Evolutionary conservation across 2,113 vertebrate genomes (phyloP), one percentile per base, ranked within the genome.

Genomic region (Pyrgilauda ruficollis): DNA sequence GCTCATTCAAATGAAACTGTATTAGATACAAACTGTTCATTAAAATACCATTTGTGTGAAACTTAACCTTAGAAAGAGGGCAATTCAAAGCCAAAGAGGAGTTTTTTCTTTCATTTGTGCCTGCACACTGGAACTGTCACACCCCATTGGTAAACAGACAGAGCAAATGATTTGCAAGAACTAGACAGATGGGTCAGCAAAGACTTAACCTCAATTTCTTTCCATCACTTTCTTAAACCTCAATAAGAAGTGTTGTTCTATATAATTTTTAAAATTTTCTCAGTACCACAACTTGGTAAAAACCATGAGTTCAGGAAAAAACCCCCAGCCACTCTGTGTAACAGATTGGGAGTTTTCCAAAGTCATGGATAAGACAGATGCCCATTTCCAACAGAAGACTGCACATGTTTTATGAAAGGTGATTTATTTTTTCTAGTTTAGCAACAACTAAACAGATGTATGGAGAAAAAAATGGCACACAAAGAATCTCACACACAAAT

Each of bases 1-100:
- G n/a, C 26, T 94, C 55, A 94, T 93, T 95, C 84, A 95, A 93
- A 94, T 55, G 37, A 96, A 89, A 95, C 35, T 81, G 28, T 72
- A 85, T 82, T 64, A 78, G 73, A 84, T 86, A 80, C 7, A 56
- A 87, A 86, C 33, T n/a, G 28, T 68, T 67, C 43, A 77, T 93
- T 97, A 95, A 94, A 95, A 88, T 47, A 78, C 5, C n/a, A 28
- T 93, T 96, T 78, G 63, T 81, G 46, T 67, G 92, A 93, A 74
- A 87, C 9, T 62, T 87, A 85, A 79, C 50, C 90, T 94, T 94
- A 91, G 56, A 93, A 92, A 44, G 23, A 75, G 41, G 15, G 21
- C 58, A 77, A 93, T 85, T 93, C 63, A 93, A 27, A 84, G 35
- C 37, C 52, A 95, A 83, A 19, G 20, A 44, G 78, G 73, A 92